Base-by-base conservation (phyloP, 2,113 vertebrate genomes). In the Hippotragus niger region DNA sequence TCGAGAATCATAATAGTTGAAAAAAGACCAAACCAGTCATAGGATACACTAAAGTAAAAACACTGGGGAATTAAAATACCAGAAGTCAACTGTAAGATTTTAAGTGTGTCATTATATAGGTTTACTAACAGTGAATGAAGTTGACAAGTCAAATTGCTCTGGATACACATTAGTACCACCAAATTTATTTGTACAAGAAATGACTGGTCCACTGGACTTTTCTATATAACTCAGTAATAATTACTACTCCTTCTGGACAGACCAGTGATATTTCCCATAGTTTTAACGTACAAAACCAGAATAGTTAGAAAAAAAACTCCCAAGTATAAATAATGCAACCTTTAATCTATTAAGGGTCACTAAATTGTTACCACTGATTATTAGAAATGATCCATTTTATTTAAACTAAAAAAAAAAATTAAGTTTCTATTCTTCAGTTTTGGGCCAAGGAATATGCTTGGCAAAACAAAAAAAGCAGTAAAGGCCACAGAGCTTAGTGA, bases 371-470 rank as follows among this genome's bases (percentile, higher is more conserved):
- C 67, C 95, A 78, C 90, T 94, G 81, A 97, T 98, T 96, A 93
- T 78, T 82, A 71, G 60, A 93, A 98, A 91, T 93, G 95, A 85
- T 86, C 93, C 7, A 7, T 67, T 94, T 97, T 93, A 60, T 96
- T 97, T 94, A 97, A 96, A 97, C 31, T 83, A 27, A 58, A 92
- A 97, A 83, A 84, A 50, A 23, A 76, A 97, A 95, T 40, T 19
- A 94, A 97, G 83, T 50, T 52, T 97, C 97, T 95, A 84, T 71
- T 95, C 91, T 97, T 98, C 94, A 84, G 97, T 97, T 98, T 98
- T 97, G 93, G 94, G 97, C 86, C 92, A 96, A 98, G 95, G 97
- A 95, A 98, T 88, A 98, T 91, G 53, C 94, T 93, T 98, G 94
- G 89, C 88, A 98, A 98, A 98, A 91, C 4, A 92, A 98, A 97